Base-by-base conservation (phyloP, 2,888 invertebrate genomes). In the Ischnus inquisitorius region DNA sequence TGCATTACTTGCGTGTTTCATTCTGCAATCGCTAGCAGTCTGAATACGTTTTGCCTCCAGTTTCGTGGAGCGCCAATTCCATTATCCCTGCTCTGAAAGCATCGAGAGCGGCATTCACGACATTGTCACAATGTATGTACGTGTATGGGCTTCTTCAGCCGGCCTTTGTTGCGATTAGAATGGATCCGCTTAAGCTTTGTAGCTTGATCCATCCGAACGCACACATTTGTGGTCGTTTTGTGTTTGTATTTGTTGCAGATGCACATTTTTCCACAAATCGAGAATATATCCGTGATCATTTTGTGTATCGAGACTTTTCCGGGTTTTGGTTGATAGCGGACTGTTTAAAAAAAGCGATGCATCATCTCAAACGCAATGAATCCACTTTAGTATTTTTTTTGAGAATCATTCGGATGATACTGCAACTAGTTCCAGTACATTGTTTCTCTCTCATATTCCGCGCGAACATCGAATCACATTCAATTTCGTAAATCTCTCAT, bases 121-220 rank as follows among this genome's bases (percentile, higher is more conserved):
- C 57, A 57, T 79, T 51, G 71, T 79, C 64, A 28, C 54, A 51
- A 67, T 39, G 65, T 65, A 54, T 57, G 72, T 51, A 57, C 39
- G 72, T 54, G 16, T 22, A 57, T 48, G 16, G 74, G 65, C 28
- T 51, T 28, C 79, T 79, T 65, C 67, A 34, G 67, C 46, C 64
- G 46, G 57, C 28, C 65, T 10, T 64, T 64, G 64, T 64, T 64
- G 39, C 64, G 72, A 43, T 57, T 51, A 46, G 57, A 79, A 79
- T 79, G 28, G 65, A 41, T 46, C 28, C 65, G 72, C 34, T 79
- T 39, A 65, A 79, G 64, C 51, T 79, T 10, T 34, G 64, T 71
- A 64, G 51, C 34, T 62, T 39, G 25, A 43, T 46, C 57, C 34
- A 46, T 68, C 43, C n/a, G 6, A 25, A 46, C 8, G 34, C 34